phyloP scores from a whole-genome alignment of 2,888 invertebrate species.

The Melanotus villosus region DNA sequence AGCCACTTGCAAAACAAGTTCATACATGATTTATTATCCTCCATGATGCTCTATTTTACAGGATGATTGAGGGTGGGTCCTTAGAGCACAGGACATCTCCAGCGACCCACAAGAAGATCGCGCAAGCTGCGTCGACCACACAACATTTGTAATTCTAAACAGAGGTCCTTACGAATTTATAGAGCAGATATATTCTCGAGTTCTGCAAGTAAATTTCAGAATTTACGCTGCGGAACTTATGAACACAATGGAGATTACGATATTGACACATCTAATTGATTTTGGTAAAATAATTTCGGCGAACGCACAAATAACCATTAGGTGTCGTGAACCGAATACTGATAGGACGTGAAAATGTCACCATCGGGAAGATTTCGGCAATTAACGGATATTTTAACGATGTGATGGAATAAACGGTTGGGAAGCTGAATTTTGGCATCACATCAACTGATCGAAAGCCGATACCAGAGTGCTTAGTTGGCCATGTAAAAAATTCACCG shows the following conservation, averaged over 20 bases:
- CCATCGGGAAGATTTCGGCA: neutral
- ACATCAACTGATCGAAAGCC: neutral
- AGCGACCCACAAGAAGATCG: slow-evolving; percentile 17
- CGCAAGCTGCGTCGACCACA: slow-evolving; percentile 1
- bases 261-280: too few species aligned
- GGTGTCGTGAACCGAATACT: too few species aligned
- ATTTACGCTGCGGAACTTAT: neutral
- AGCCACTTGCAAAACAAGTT: neutral
- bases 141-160: slow-evolving; percentile 16
- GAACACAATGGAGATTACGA: neutral
- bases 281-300: too few species aligned
- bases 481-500: neutral
- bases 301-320: too few species aligned
- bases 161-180: slow-evolving; percentile 13
- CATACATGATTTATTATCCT: slow-evolving; percentile 20
- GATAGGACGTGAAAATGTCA: neutral
- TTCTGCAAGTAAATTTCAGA: slow-evolving; percentile 15
- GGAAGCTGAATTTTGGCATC: slow-evolving; percentile 1
- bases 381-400: slow-evolving; percentile 7
- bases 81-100: slow-evolving; percentile 16
- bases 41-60: neutral
- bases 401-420: neutral
- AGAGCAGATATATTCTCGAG: slow-evolving; percentile 1
- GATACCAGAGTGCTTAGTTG: neutral
- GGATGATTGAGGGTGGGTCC: slow-evolving; percentile 8